phyloP scores from a whole-genome alignment of 2,888 invertebrate species.

The Erynnis tages region DNA sequence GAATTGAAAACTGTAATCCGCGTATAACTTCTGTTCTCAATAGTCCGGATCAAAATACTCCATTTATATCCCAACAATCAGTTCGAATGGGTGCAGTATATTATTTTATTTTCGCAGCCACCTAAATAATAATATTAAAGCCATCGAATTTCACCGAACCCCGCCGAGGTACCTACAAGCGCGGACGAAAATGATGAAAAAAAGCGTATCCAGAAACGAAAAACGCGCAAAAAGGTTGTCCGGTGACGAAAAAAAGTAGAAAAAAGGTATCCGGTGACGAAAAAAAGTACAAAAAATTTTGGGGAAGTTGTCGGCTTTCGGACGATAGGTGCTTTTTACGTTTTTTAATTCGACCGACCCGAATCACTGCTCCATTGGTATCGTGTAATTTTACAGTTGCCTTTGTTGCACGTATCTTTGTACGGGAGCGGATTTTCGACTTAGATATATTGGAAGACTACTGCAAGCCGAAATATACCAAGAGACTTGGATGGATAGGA shows the following conservation, averaged over 20 bases:
- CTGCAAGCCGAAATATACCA: neutral
- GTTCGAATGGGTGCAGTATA: constrained; percentile 2
- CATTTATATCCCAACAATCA: constrained; percentile 18
- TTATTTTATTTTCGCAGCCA: constrained; percentile 12
- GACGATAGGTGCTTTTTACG: constrained; percentile 48
- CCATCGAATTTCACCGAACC: constrained; percentile 33
- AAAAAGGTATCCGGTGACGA: constrained; percentile 32
- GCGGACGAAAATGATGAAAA: constrained; percentile 40
- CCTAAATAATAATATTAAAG: constrained; percentile 23
- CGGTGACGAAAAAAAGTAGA: constrained; percentile 38
- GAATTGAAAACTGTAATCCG: no score
- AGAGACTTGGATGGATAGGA: no score
- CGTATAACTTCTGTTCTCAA: no score
- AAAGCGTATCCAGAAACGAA: no score
- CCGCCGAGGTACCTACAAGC: constrained; percentile 45
- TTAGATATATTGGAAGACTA: neutral
- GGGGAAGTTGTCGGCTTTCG: constrained; percentile 54
- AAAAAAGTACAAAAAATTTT: constrained; percentile 42
- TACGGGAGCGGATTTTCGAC: neutral
- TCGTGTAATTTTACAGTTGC: constrained; percentile 41
- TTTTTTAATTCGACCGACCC: constrained; percentile 40
- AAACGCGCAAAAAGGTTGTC: constrained; percentile 35
- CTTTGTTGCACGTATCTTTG: neutral
- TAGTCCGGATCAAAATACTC: constrained; percentile 1
- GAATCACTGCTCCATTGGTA: constrained; percentile 47